A percentile compares a stretch with the other conserved stretches of the same genome.
These are phyloP conservation scores for Stenodera caucasica DNA, from an alignment of 2,888 invertebrate species.

Conservation along the genomic window DNA sequence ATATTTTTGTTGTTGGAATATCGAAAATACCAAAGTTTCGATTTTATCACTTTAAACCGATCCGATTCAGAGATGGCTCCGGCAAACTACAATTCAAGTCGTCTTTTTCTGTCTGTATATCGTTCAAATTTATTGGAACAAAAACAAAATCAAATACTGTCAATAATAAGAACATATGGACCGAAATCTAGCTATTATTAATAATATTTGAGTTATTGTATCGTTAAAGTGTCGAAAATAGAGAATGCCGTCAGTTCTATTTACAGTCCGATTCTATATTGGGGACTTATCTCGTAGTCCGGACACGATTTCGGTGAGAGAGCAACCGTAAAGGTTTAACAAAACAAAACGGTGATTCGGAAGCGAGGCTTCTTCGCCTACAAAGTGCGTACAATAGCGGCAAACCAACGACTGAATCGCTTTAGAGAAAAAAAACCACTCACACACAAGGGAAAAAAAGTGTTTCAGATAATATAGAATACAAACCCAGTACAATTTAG, in stretches of 20 bases:
- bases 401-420: constrained; percentile 17
- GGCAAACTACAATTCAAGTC: no score
- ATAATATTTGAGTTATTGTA: not conserved
- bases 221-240: constrained; percentile 14
- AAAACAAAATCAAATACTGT: not conserved
- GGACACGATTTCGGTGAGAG: constrained; percentile 33
- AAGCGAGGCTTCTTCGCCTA: constrained; percentile 29
- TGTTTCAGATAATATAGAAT: not conserved
- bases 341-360: constrained; percentile 40
- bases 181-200: not conserved
- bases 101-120: no score
- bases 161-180: not conserved
- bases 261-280: constrained; percentile 34
- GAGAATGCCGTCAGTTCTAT: constrained; percentile 27
- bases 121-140: not conserved
- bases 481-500: not conserved
- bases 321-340: constrained; percentile 35
- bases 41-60: no score
- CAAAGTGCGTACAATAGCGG: constrained; percentile 26
- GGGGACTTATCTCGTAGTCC: constrained; percentile 36
- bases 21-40: no score
- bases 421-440: not conserved
- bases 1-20: no score
- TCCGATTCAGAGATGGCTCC: no score
- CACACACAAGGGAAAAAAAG: no score